Conservation (phyloP, 35 echinoderm and acorn worm genomes). For the Lytechinus pictus region DNA sequence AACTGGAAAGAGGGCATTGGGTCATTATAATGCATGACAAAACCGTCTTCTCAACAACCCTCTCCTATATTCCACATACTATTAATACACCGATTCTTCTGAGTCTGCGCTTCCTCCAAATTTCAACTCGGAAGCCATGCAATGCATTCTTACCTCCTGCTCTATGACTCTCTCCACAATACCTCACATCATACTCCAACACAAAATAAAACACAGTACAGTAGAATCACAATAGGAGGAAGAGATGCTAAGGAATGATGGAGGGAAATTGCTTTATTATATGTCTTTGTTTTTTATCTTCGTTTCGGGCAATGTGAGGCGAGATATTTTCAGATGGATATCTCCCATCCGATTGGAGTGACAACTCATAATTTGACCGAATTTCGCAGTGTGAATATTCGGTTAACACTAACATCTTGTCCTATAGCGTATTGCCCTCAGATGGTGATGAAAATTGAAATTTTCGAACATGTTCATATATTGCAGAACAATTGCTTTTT, state of each 20-base stretch:
- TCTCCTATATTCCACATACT: background rate
- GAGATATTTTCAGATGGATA: constrained; percentile 1
- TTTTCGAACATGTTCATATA: too few relatives aligned
- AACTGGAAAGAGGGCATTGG: constrained; percentile 26
- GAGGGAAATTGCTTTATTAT: background rate
- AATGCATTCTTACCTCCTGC: constrained; percentile 9
- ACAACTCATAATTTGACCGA: constrained; percentile 12
- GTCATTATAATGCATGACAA: constrained; percentile 14
- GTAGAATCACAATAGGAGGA: background rate
- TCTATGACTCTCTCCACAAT: background rate
- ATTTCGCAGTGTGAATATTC: background rate
- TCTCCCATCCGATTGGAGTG: background rate
- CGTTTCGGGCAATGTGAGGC: background rate
- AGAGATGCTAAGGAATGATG: background rate
- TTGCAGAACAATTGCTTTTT: too few relatives aligned
- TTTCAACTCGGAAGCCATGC: background rate
- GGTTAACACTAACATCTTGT: background rate
- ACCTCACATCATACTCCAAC: background rate
- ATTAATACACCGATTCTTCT: background rate
- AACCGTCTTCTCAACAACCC: background rate
- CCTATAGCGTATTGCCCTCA: background rate
- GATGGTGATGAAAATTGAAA: background rate
- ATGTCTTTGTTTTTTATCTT: background rate
- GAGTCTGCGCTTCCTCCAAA: background rate
- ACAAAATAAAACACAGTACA: background rate